Base-by-base conservation (phyloP, 1,140 invertebrate genomes). In the Drepana arcuata region DNA sequence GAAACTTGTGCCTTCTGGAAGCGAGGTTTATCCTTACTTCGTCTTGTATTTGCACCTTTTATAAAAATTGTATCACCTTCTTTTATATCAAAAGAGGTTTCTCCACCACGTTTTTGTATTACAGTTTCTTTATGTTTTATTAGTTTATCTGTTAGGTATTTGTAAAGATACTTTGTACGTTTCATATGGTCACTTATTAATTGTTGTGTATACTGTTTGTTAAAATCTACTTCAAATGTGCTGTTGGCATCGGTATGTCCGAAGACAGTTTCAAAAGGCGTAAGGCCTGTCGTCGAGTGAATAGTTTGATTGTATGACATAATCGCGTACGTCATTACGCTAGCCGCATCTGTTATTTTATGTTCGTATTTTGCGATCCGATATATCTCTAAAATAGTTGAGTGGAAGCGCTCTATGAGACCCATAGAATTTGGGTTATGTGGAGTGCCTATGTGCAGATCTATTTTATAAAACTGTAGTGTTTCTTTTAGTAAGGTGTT, bases 351-450 rank as follows among this genome's bases (percentile, higher is more conserved):
- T 9, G 41, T 49, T 14, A 27, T 42, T 14, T 48, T 47, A 6
- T 55, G 29, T 31, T 60, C 47, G 13, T 57, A 55, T 31, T 58
- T 52, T 0, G 56, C 53, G 6, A 57, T 14, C 18, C 57, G 39
- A 40, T 62, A 56, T 7, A 59, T 61, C 49, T 65, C 64, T 25
- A 57, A 48, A 23, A 63, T 13, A 4, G 54, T 65, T 10, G 44
- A 48, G 14, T 65, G 58, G 14, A 68, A 57, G 23, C 55, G 42
- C 25, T 65, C 53, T 24, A 65, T 26, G 1, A 59, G 10, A 12
- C 56, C 65, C 38, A 58, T 72, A 4, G 64, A 69, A 39, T 67
- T 60, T 1, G 65, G 62, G 13, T 62, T 67, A 27, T 62, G 42
- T 7, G 54, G 46, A 2, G 62, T 64, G 5, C 42, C 42, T 13